Evolutionary conservation across 2,113 vertebrate species (phyloP).

Genomic region (Neopipo cinnamomea): DNA sequence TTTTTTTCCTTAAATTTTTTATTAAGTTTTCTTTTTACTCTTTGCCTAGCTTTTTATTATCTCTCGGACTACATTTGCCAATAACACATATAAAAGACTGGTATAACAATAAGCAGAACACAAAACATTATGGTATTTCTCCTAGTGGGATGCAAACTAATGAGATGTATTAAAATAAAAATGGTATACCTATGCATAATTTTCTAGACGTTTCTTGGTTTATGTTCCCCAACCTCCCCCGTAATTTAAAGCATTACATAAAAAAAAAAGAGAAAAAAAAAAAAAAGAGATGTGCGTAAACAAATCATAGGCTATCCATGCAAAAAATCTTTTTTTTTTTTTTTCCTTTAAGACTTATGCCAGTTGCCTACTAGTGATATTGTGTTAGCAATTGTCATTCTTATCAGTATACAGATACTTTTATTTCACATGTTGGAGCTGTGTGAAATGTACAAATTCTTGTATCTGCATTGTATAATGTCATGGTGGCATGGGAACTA

Average conservation of each 20-base stretch:
- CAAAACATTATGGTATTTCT: slow-evolving; percentile 66
- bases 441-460: slow-evolving; percentile 74
- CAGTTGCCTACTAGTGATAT: slow-evolving; percentile 76
- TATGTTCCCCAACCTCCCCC: slow-evolving; percentile 59
- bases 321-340: slow-evolving; percentile 55
- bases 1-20: slow-evolving; percentile 81
- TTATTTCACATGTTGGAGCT: slow-evolving; percentile 76
- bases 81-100: slow-evolving; percentile 74
- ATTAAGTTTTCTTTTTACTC: slow-evolving; percentile 81
- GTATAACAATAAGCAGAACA: slow-evolving; percentile 67
- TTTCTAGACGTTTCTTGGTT: slow-evolving; percentile 73
- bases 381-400: slow-evolving; percentile 78
- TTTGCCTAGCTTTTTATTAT: slow-evolving; percentile 78
- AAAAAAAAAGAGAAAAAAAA: slow-evolving; percentile 16
- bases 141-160: slow-evolving; percentile 74
- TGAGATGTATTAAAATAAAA: slow-evolving; percentile 83
- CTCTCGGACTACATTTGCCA: slow-evolving; percentile 75
- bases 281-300: slow-evolving; percentile 61
- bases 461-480: slow-evolving; percentile 77
- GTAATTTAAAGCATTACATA: slow-evolving; percentile 69
- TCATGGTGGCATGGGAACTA: slow-evolving; percentile 67
- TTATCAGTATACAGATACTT: slow-evolving; percentile 77
- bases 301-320: slow-evolving; percentile 71
- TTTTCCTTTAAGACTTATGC: slow-evolving; percentile 67
- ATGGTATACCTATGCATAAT: slow-evolving; percentile 75